Conservation (phyloP, 1,140 invertebrate genomes). For the Panonychus citri region DNA sequence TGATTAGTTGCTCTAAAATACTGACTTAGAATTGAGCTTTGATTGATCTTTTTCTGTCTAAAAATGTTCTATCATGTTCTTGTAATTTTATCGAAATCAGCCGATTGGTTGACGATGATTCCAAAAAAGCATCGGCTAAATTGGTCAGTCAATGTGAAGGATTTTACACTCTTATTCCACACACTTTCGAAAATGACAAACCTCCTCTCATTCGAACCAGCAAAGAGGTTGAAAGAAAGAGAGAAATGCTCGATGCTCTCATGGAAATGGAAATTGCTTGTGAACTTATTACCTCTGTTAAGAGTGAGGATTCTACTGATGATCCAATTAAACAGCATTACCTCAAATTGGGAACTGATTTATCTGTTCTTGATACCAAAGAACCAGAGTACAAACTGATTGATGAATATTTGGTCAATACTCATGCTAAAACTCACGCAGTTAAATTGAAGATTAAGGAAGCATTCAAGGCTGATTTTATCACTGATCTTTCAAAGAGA, state of each 20-base stretch:
- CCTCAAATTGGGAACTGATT: conserved; percentile 58
- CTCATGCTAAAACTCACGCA: conserved; percentile 38
- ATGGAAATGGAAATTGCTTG: conserved; percentile 88
- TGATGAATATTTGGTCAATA: conserved; percentile 53
- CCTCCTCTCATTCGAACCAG: conserved; percentile 52
- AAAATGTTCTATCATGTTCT: conserved; percentile 69
- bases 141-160: conserved; percentile 66
- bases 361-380: conserved; percentile 43
- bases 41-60: too few species aligned
- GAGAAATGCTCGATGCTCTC: conserved; percentile 72
- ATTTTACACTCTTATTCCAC: conserved; percentile 84
- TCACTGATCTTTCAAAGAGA: conserved; percentile 19
- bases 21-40: too few species aligned
- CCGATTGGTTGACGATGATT: conserved; percentile 26
- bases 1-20: too few species aligned
- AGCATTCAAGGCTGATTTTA: conserved; percentile 21
- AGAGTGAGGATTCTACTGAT: conserved; percentile 22
- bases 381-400: conserved; percentile 51
- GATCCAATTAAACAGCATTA: conserved; percentile 69
- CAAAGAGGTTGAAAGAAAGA: conserved; percentile 56
- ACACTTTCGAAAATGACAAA: conserved; percentile 68
- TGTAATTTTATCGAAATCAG: conserved; percentile 51
- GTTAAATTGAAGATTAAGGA: conserved; percentile 50
- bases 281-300: conserved; percentile 42
- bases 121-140: conserved; percentile 21